Evolutionary conservation across 2,113 vertebrate genomes (phyloP).

Genomic region (Apodemus speciosus): DNA sequence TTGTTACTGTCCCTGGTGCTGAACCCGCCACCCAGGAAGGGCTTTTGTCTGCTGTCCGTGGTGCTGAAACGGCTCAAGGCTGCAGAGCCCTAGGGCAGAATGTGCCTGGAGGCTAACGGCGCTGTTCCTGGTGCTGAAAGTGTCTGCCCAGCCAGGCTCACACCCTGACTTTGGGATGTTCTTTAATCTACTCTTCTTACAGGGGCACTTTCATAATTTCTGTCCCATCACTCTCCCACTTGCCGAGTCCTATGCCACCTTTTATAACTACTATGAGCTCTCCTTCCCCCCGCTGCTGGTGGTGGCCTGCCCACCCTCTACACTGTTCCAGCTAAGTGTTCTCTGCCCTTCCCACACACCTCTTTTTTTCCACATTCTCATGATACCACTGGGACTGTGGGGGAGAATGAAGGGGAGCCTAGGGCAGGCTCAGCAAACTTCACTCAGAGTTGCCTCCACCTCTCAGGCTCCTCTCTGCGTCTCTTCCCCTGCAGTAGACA

Average conservation of each 20-base stretch:
- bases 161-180: accelerated
- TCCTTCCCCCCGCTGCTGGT: neutral
- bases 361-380: neutral
- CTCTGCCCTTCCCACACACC: neutral
- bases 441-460: neutral
- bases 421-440: conserved; percentile 44
- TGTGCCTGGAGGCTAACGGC: accelerated
- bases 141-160: accelerated
- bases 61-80: neutral
- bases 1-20: neutral
- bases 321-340: neutral
- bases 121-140: neutral
- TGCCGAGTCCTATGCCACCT: neutral
- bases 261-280: neutral
- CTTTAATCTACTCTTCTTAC: neutral
- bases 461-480: accelerated
- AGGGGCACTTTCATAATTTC: neutral
- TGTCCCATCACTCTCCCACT: accelerated
- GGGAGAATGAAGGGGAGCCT: neutral
- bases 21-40: neutral
- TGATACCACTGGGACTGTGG: neutral
- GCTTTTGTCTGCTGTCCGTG: neutral
- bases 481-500: neutral
- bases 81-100: neutral
- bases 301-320: neutral